Base-by-base conservation (phyloP, 1,140 invertebrate species). In the Heliconius melpomene region DNA sequence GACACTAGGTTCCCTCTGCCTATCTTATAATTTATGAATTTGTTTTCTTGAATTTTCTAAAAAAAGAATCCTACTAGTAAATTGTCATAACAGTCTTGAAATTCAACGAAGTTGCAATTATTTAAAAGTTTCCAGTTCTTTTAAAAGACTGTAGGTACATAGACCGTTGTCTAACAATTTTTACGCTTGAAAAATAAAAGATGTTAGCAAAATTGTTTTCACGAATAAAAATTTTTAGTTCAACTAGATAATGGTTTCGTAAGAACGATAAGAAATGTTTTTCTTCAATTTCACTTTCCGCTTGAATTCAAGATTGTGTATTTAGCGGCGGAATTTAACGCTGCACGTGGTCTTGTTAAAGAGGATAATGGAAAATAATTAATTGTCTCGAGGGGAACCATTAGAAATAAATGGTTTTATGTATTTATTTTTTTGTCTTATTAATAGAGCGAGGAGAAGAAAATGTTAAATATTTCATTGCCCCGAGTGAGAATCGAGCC, bases 181-280 rank as follows among this genome's bases (percentile, higher is more conserved):
- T 66, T 29, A 66, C 60, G 60, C 60, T 66, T 26, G 23, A 66
- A 66, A 66, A 66, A 66, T 66, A 66, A 66, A 66, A 26, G 60
- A 66, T 66, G 23, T 26, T 29, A 66, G 60, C 60, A 9, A 66
- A 66, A 66, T 29, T 66, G 26, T 66, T 66, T 26, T 29, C 60
- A 3, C 16, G 60, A 16, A 26, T 66, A 29, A 66, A 13, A 18
- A 29, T 66, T 60, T 60, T 66, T 11, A 26, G 6, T 13, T 13
- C 9, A 29, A 29, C 60, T 29, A 29, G 20, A 9, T 26, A 11
- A 29, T 26, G 23, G 23, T 66, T 57, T 57, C 9, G 9, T 23
- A 57, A 23, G n/a, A n/a, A 20, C 2, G n/a, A 57, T 52, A 52
- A 52, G 50, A 52, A 52, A 18, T 9, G 1, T 23, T 57, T 57